Evolutionary conservation across 2,888 invertebrate species (phyloP).

Genomic region (Drosophila rellima): DNA sequence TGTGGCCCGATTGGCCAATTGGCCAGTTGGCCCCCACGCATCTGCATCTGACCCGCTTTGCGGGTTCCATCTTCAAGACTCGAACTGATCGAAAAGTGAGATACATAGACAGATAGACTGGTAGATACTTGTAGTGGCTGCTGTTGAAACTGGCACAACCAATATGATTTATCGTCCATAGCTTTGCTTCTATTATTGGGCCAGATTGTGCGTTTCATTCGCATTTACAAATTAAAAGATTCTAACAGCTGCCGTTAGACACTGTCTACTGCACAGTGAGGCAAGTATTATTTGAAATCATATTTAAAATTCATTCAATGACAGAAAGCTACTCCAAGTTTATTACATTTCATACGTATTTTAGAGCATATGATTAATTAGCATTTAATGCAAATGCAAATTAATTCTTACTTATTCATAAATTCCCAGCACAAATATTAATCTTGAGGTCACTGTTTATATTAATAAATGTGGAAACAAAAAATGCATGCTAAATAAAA

Average conservation of each 20-base stretch:
- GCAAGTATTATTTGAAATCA: not conserved
- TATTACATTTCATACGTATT: not conserved
- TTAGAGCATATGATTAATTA: not conserved
- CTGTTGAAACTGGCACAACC: conserved; percentile 27
- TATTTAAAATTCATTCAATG: not conserved
- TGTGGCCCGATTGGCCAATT: conserved; percentile 75
- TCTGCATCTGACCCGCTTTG: conserved; percentile 69
- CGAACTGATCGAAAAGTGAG: conserved; percentile 4
- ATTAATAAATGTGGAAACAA: conserved; percentile 9
- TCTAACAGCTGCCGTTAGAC: conserved; percentile 36
- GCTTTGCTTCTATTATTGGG: conserved; percentile 12
- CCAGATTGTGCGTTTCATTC: conserved; percentile 27
- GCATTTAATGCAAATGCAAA: conserved; percentile 9
- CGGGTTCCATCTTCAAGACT: conserved; percentile 3
- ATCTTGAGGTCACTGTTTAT: conserved; percentile 33
- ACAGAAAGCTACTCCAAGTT: not conserved
- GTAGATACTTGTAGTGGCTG: not conserved
- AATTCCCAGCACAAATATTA: conserved; percentile 24
- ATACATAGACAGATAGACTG: not conserved
- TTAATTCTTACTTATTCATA: conserved; percentile 19
- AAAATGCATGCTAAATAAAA: not conserved
- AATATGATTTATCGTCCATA: conserved; percentile 45
- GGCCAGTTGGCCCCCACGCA: conserved; percentile 78
- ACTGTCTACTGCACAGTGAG: conserved; percentile 42
- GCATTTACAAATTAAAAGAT: conserved; percentile 24